Evolutionary conservation across 53 echinoderm and acorn worm genomes (phyloP), one percentile per base, ranked within the genome.

Genomic region (Echinometra lucunter): DNA sequence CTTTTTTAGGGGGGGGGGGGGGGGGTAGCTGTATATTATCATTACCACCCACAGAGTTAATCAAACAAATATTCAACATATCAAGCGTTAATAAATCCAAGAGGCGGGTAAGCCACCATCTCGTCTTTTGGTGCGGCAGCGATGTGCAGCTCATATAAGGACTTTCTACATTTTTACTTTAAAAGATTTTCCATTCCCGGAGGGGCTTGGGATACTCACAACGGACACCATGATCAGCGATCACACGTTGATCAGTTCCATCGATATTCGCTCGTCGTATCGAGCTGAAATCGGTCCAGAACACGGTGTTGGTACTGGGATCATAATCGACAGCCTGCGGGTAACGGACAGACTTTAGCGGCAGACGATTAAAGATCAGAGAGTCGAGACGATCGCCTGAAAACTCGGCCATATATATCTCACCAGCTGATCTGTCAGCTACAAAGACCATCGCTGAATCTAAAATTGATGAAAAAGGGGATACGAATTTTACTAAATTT

Each of bases 311-410:
- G 34, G 58, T 40, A 37, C 6, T 3, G 12, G 91, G 91, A 66
- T 91, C 60, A 27, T 60, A 91, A 58, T 91, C 91, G 37, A 91
- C 66, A 44, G 5, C 91, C 21, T 18, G 38, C 19, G 91, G 91
- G 18, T 38, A 4, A 38, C 4, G 3, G 18, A 91, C 91, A 6
- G 55, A 23, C 17, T 66, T 42, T 7, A 91, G 23, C 16, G 91
- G 91, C 40, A 91, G 5, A 42, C 66, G 37, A 40, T 3, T 1
- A 27, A 91, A 91, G 27, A 11, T 32, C 1, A 91, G 66, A 16
- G 91, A 30, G 37, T 66, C 91, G 44, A 88, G 28, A 34, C 32
- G 10, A 0, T 28, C 55, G 56, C 66, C 34, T 4, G 60, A 58
- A 58, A 66, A 66, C 8, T 91, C 91, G 44, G 91, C 58, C 91